Conservation (phyloP, 2,113 vertebrate genomes). For the Eretmochelys imbricata region DNA sequence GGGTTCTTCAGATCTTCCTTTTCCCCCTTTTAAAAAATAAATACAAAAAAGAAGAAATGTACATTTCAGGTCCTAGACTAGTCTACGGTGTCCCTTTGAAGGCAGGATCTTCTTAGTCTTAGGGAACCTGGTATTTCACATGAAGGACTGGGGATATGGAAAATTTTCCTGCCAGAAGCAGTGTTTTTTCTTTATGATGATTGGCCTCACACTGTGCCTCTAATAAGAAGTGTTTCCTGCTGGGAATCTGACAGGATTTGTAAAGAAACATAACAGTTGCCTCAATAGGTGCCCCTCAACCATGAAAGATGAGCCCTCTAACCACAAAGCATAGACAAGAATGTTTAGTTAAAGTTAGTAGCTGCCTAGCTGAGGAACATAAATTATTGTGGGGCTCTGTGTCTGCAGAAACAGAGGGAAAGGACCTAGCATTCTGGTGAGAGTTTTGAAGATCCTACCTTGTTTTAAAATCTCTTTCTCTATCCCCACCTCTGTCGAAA, state of each 20-base stretch:
- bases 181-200: not conserved
- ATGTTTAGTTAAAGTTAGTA: not conserved
- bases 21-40: not conserved
- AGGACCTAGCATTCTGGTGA: not conserved
- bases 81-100: conserved; percentile 17
- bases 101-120: not conserved
- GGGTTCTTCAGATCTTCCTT: not conserved
- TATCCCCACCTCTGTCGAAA: not conserved
- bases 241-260: not conserved
- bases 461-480: accelerated
- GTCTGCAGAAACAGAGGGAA: not conserved
- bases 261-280: not conserved
- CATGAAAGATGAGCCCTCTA: not conserved
- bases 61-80: not conserved
- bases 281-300: not conserved
- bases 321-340: accelerated
- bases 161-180: not conserved
- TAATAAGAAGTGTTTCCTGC: not conserved
- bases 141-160: not conserved
- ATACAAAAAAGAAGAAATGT: not conserved
- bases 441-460: not conserved
- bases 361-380: not conserved
- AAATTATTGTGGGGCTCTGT: not conserved
- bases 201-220: not conserved
- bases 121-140: not conserved